phyloP scores from a whole-genome alignment of 1,140 invertebrate species.

The Rhagoletis zephyria region DNA sequence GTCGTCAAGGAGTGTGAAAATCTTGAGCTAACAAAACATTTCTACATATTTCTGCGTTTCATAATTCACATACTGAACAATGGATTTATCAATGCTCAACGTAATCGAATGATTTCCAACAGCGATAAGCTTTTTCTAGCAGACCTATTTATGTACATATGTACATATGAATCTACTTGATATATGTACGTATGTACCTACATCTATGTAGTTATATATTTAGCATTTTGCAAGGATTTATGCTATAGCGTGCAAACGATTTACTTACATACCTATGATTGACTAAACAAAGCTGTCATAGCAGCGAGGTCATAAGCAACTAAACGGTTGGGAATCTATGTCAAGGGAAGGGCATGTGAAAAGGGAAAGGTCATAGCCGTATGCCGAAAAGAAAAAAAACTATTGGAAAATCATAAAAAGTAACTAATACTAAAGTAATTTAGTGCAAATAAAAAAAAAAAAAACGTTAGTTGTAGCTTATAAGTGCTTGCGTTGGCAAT shows the following conservation, averaged over 20 bases:
- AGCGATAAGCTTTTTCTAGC: background rate
- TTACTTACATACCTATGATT: background rate
- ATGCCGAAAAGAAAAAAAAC: background rate
- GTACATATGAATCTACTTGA: too few species aligned
- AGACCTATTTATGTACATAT: too few species aligned
- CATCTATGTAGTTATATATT: background rate
- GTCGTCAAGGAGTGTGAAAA: slow-evolving; percentile 11
- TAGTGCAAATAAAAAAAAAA: too few species aligned
- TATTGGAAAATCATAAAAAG: background rate
- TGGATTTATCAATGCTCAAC: slow-evolving; percentile 12
- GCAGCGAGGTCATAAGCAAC: background rate
- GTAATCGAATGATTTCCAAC: background rate
- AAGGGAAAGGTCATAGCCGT: background rate
- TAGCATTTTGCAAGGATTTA: background rate
- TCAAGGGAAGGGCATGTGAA: background rate
- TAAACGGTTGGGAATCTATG: background rate
- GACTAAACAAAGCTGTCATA: background rate
- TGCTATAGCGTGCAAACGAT: background rate
- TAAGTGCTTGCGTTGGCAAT: slow-evolving; percentile 4
- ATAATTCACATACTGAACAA: background rate
- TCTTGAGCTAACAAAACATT: background rate
- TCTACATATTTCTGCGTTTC: background rate
- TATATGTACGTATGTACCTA: background rate
- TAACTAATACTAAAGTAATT: background rate
- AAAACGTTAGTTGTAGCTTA: too few species aligned